Evolutionary conservation across 2,888 invertebrate genomes (phyloP), one percentile per base, ranked within the genome.

Genomic region (Saturnia japonica): DNA sequence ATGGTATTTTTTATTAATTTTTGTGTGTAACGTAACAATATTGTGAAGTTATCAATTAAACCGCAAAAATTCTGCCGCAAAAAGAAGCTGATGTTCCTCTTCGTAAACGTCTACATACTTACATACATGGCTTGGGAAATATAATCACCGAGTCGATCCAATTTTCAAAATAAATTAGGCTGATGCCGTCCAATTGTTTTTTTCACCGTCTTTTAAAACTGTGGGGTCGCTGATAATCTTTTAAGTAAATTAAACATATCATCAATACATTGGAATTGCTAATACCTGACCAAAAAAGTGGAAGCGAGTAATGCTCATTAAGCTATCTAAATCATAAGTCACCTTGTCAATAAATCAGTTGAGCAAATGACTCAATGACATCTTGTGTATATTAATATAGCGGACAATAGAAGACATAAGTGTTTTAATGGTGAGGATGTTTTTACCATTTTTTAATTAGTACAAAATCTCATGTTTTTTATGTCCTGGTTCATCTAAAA

Each of bases 311-410:
- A 14, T 66, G n/a, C n/a, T 66, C 47, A n/a, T 68, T 68, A 42
- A 68, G 16, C 34, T 34, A 67, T 70, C 54, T 67, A 78, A 76
- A 78, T 78, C 79, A 74, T 73, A 74, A 77, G 82, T 80, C 82
- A 82, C 79, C 80, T 81, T 80, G 80, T 76, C 75, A 74, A 71
- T 73, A 75, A 73, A 73, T 68, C 72, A 74, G 71, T 72, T 74
- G 74, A 75, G 72, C 72, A 76, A 77, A 76, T 78, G 57, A 34
- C n/a, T n/a, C n/a, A n/a, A n/a, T n/a, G n/a, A 75, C 75, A 74
- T 74, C 72, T 70, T 43, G 40, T 71, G 71, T 45, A 47, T 73
- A 68, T 72, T 70, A 76, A 72, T 74, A 71, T 67, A 73, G 71
- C 62, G 71, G 68, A 70, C 71, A 71, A 70, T 25, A 67, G 62